Percentiles rank a stretch among this genome's conserved stretches.
Evolutionary conservation across 2,888 invertebrate genomes (phyloP).

Genomic region (Petrophora chlorosata): DNA sequence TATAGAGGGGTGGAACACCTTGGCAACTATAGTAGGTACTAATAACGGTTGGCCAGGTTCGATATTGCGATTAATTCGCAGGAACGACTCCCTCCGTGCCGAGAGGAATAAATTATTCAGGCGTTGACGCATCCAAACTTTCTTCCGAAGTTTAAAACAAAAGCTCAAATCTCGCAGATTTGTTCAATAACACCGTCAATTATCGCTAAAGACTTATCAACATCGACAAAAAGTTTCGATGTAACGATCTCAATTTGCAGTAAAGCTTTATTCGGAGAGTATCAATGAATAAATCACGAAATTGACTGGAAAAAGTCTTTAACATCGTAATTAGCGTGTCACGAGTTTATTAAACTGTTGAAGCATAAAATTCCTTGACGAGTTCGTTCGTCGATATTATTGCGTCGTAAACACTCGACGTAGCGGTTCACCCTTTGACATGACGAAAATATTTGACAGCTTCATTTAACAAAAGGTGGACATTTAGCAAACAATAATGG

Average conservation of each 20-base stretch:
- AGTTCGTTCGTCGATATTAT: conserved; percentile 28
- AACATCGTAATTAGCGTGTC: conserved; percentile 57
- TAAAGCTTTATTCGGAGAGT: conserved; percentile 32
- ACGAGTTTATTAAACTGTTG: conserved; percentile 44
- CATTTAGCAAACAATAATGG: conserved; percentile 75
- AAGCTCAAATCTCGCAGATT: conserved; percentile 20
- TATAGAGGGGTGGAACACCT: conserved; percentile 83
- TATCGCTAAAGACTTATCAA: conserved; percentile 13
- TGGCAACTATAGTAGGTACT: conserved; percentile 81
- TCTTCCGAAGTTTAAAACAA: conserved; percentile 23
- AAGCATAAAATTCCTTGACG: conserved; percentile 18
- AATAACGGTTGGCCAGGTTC: conserved; percentile 79
- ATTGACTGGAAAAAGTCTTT: conserved; percentile 40
- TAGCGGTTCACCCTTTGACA: conserved; percentile 47
- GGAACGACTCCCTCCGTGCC: conserved; percentile 52
- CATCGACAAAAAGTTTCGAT: conserved; percentile 11
- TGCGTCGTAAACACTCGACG: conserved; percentile 13
- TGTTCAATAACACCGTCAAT: conserved; percentile 25
- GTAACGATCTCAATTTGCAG: conserved; percentile 12
- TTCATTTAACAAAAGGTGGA: conserved; percentile 79
- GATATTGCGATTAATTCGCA: conserved; percentile 78
- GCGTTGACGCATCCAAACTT: conserved; percentile 28
- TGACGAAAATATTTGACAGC: conserved; percentile 66
- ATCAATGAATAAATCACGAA: conserved; percentile 27
- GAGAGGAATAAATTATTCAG: conserved; percentile 48